These are phyloP conservation scores for Penaeus japonicus DNA, from an alignment of 1,140 invertebrate species.

Conservation along the genomic window DNA sequence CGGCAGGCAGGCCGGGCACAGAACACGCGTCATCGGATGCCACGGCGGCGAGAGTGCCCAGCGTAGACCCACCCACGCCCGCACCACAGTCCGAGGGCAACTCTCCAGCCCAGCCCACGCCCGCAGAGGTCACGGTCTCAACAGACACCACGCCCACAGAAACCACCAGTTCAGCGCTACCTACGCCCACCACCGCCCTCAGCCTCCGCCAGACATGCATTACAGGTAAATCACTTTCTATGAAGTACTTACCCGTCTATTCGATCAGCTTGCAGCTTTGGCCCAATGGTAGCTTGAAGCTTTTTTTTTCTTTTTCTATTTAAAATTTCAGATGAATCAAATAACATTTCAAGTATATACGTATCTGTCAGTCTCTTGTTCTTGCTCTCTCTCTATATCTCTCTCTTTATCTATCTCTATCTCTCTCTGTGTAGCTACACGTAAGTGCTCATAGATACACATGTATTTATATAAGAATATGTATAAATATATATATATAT, in stretches of 20 bases:
- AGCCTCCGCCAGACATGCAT: constrained; percentile 19
- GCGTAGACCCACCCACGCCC: background rate
- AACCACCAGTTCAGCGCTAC: no score
- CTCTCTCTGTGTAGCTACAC: background rate
- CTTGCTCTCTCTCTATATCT: no score
- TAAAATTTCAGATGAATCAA: no score
- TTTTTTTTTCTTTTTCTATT: no score
- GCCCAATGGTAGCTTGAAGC: no score
- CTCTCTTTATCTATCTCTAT: background rate
- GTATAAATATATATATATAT: background rate
- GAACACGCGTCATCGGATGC: background rate
- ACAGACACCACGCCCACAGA: background rate
- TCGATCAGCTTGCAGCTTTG: background rate
- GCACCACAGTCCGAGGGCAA: background rate
- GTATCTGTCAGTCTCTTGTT: no score
- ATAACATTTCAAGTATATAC: background rate
- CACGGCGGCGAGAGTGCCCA: background rate
- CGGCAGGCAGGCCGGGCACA: no score
- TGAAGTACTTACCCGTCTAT: no score
- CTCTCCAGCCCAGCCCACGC: background rate
- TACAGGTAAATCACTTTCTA: background rate
- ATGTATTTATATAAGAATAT: background rate
- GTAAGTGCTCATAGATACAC: background rate
- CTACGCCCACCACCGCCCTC: no score
- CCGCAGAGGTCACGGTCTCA: background rate